phyloP scores from a whole-genome alignment of 2,797 vertebrate genomes.

The Eupleurogrammus muticus region DNA sequence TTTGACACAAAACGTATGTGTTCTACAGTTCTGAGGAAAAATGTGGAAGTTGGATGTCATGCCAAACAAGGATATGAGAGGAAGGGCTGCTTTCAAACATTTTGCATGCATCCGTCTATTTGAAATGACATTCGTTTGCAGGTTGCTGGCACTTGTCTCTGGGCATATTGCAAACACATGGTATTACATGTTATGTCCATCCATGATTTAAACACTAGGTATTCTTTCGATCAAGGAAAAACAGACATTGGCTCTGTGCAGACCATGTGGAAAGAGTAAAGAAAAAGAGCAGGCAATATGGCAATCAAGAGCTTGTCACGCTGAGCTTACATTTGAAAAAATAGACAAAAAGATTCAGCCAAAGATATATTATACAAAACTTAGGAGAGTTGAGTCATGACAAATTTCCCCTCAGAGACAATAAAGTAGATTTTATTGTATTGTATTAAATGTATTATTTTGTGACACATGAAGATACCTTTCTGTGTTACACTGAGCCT shows the following conservation, averaged over 20 bases:
- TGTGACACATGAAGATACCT: slow-evolving; percentile 33
- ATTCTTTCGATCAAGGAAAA: slow-evolving; percentile 72
- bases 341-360: slow-evolving; percentile 23
- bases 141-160: slow-evolving; percentile 80
- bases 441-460: slow-evolving; percentile 26
- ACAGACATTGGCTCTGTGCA: slow-evolving; percentile 60
- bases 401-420: too few species aligned
- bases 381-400: slow-evolving; percentile 2
- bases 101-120: slow-evolving; percentile 80
- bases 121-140: slow-evolving; percentile 83
- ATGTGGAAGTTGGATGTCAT: slow-evolving; percentile 75
- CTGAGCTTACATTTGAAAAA: slow-evolving; percentile 44
- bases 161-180: slow-evolving; percentile 84
- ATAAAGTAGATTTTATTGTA: too few species aligned
- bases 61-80: slow-evolving; percentile 80
- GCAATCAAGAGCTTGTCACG: slow-evolving; percentile 58
- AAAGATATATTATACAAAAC: slow-evolving; percentile 21
- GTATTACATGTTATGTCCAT: slow-evolving; percentile 78
- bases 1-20: slow-evolving; percentile 80
- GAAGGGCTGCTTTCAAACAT: slow-evolving; percentile 81
- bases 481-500: slow-evolving; percentile 27
- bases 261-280: slow-evolving; percentile 70
- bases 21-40: slow-evolving; percentile 72
- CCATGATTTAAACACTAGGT: slow-evolving; percentile 79
- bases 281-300: slow-evolving; percentile 38